phyloP scores from a whole-genome alignment of 2,888 invertebrate genomes.

The Pachymerium ferrugineum region DNA sequence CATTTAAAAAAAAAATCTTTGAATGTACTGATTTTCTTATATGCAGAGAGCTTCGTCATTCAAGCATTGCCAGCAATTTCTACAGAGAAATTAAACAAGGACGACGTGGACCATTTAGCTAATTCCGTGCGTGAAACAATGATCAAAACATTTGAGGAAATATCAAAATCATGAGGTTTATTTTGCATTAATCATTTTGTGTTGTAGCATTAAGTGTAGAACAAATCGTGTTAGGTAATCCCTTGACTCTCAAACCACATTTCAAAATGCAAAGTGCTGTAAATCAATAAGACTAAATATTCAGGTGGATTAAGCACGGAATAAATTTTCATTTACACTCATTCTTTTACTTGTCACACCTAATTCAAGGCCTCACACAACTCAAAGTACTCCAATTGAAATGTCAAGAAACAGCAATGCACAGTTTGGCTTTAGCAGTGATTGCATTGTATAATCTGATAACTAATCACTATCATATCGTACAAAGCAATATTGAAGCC shows the following conservation, averaged over 20 bases:
- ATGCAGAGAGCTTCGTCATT: neutral
- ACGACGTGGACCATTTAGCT: neutral
- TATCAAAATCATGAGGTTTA: neutral
- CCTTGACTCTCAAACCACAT: neutral
- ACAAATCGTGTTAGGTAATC: neutral
- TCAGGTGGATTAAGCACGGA: neutral
- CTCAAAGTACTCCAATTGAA: no score
- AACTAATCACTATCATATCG: no score
- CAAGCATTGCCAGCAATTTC: neutral
- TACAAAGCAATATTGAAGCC: no score
- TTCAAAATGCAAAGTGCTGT: neutral
- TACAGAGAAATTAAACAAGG: neutral
- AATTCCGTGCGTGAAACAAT: neutral
- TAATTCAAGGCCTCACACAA: no score
- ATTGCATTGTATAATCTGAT: no score
- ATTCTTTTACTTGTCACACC: neutral
- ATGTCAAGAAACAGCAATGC: no score
- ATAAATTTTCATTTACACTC: neutral
- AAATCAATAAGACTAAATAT: constrained; percentile 8
- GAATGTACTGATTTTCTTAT: neutral
- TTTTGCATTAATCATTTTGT: no score
- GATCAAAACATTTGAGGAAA: constrained; percentile 1
- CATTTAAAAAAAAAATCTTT: neutral
- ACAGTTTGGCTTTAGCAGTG: no score
- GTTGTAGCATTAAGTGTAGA: neutral